A percentile compares a stretch with the other conserved stretches of the same genome.
phyloP scores from a whole-genome alignment of 2,113 vertebrate genomes.

The Grammomys surdaster region DNA sequence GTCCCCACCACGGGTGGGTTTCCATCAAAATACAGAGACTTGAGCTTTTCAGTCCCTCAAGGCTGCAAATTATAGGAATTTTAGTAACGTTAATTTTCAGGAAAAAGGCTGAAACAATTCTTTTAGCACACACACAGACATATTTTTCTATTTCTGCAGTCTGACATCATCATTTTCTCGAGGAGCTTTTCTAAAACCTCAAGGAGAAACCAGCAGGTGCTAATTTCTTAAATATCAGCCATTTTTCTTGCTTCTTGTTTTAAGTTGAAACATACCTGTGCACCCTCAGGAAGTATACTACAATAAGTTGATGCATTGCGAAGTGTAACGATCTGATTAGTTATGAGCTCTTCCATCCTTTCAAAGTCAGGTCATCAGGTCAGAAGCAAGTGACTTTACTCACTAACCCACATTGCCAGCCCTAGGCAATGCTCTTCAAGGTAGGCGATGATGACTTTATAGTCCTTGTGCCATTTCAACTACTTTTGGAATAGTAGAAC shows the following conservation, averaged over 20 bases:
- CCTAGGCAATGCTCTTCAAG: background rate
- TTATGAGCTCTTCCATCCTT: background rate
- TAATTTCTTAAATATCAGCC: background rate
- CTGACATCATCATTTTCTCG: constrained; percentile 25
- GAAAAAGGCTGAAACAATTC: constrained; percentile 14
- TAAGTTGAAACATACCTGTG: background rate
- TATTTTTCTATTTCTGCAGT: constrained; percentile 24
- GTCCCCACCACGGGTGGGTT: background rate
- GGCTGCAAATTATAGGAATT: constrained; percentile 15
- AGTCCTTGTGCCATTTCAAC: background rate
- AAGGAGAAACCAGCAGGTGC: background rate
- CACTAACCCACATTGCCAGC: background rate
- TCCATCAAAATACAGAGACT: background rate
- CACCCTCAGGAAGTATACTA: background rate
- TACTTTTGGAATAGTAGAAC: background rate
- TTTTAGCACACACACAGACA: background rate
- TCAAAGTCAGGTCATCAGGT: background rate
- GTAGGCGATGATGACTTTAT: background rate
- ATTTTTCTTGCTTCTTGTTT: background rate
- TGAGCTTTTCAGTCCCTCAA: background rate
- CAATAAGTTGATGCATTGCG: background rate
- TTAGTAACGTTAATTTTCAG: constrained; percentile 19
- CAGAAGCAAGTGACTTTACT: background rate
- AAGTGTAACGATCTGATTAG: background rate
- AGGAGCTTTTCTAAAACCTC: background rate